Base-by-base conservation (phyloP, 2,797 vertebrate species). In the Melanogrammus aeglefinus region DNA sequence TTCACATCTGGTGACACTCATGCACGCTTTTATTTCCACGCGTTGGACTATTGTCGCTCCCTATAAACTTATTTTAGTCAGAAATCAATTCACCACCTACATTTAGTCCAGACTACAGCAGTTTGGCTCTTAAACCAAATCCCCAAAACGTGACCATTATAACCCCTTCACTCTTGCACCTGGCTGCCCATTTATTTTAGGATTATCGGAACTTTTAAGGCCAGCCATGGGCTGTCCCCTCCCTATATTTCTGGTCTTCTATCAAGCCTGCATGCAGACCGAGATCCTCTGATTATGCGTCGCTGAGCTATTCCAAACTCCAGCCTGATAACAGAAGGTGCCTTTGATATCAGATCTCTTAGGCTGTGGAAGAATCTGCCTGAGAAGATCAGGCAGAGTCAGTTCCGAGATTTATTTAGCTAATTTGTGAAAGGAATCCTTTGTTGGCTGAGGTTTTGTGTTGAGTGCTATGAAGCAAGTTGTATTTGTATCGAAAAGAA, bases 371-470 rank as follows among this genome's bases (percentile, higher is more conserved):
- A 71, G 10, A 27, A 31, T 13, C 69, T 71, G 29, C 69, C 69
- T 27, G 69, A 71, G 69, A 31, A 71, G 69, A 71, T 27, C 69
- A 71, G 24, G 69, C n/a, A 27, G 24, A 71, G 69, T 71, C 69
- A 4, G 69, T 71, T 71, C n/a, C n/a, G 3, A 31, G 69, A 27
- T 71, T 71, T 29, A 71, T 27, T 21, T 29, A n/a, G 31, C 69
- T 13, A 10, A 10, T 21, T 71, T 71, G 12, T 71, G n/a, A 14
- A 29, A 12, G 3, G 29, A 9, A 44, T 3, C 39, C 14, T 41
- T 41, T 41, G 39, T 13, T 44, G 41, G 14, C 12, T 44, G 41
- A 44, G 14, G 41, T 44, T 44, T 44, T 16, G 41, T 44, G 16
- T 44, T 44, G 41, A 44, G 10, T 44, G 41, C 41, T 44, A 12